Evolutionary conservation across 2,113 vertebrate species (phyloP), one percentile per base, ranked within the genome.

Genomic region (Nothoprocta pentlandii): DNA sequence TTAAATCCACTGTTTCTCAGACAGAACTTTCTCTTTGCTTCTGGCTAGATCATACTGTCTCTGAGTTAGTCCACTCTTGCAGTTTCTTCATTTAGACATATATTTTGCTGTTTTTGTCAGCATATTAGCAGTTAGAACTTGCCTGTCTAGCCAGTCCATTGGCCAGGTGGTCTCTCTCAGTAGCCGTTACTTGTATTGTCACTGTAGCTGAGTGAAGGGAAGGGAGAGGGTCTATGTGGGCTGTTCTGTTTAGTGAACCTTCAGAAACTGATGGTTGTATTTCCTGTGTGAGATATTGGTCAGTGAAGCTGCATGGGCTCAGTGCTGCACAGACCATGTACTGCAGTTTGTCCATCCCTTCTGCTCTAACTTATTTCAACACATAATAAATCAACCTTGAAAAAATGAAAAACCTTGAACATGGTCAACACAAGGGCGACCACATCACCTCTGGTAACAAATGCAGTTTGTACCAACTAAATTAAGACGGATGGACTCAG

Each of bases 181-280:
- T 21, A 44, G 63, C 44, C 17, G 63, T 68, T 78, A 49, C 20
- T 25, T 78, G 71, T 63, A 25, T 67, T 58, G 21, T 39, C 39
- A 15, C 30, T 84, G 88, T 41, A 64, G 44, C 39, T 13, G 26
- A 59, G 32, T 39, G 32, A 22, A 71, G 39, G 67, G 49, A 80
- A 39, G 53, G 63, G 28, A 84, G 21, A 68, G 68, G 9, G 3
- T 67, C 19, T 61, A 36, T 12, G 17, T 71, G 13, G 21, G 68
- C 1, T 0, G 0, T 26, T 83, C 20, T 10, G 10, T 7, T 63
- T 59, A 70, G 7, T 46, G 39, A 80, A 9, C 80, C 77, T 89
- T 84, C 22, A 68, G 46, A 71, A 25, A 53, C 28, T 36, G 21
- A 34, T 84, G 39, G 3, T n/a, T 68, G 21, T 9, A 5, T 66